A percentile compares a stretch with the other conserved stretches of the same genome.
These are phyloP conservation scores for Drosophila pseudoobscura DNA, from an alignment of 1,140 invertebrate species.

Conservation along the genomic window DNA sequence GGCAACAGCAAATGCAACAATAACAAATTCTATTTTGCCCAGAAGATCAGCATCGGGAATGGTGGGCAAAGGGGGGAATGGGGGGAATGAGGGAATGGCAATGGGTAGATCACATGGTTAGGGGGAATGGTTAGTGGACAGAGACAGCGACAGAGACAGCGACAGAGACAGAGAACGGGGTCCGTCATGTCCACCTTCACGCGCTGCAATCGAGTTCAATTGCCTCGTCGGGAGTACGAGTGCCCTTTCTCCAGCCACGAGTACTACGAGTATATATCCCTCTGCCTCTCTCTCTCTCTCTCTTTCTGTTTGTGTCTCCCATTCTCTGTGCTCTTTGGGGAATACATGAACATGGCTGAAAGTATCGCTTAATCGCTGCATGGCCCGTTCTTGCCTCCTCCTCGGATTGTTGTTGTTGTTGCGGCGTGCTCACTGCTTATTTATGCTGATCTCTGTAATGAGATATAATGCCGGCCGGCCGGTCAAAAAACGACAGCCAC, in stretches of 20 bases:
- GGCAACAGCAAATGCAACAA: slow-evolving; percentile 47
- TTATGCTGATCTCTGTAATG: slow-evolving; percentile 82
- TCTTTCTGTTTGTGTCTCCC: slow-evolving; percentile 6
- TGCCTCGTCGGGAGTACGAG: slow-evolving; percentile 62
- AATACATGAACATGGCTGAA: slow-evolving; percentile 63
- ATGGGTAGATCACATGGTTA: slow-evolving; percentile 8
- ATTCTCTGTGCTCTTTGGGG: slow-evolving; percentile 32
- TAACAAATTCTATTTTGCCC: slow-evolving; percentile 73
- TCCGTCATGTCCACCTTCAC: slow-evolving; percentile 74
- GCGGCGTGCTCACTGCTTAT: slow-evolving; percentile 71
- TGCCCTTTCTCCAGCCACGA: slow-evolving; percentile 42
- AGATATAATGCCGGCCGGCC: slow-evolving; percentile 80
- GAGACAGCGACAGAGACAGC: background rate
- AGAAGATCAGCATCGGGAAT: slow-evolving; percentile 23
- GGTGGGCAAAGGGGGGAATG: background rate
- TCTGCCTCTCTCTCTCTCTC: slow-evolving; percentile 2
- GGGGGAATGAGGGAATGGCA: background rate
- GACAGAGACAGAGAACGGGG: slow-evolving; percentile 37
- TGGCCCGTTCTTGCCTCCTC: slow-evolving; percentile 18
- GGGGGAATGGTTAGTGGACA: background rate
- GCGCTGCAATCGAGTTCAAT: slow-evolving; percentile 71
- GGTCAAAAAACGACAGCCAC: slow-evolving; percentile 38
- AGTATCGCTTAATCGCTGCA: slow-evolving; percentile 73
- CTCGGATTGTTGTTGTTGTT: slow-evolving; percentile 37
- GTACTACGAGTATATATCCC: background rate